Conservation (phyloP, 2,113 vertebrate species). For the Mungos mungo region DNA sequence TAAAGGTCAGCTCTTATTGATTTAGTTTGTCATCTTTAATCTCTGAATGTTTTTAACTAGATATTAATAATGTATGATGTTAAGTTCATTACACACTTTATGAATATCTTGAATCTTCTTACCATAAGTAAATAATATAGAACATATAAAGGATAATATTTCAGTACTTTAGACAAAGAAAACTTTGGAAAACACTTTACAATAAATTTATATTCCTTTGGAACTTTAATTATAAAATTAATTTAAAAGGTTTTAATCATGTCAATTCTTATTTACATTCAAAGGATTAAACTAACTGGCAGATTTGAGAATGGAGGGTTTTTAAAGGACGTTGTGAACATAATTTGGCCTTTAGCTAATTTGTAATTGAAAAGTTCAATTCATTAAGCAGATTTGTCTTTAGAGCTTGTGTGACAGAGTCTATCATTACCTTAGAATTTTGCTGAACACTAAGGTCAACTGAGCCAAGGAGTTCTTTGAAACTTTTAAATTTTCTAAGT, state of each 20-base stretch:
- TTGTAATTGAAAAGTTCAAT: conserved; percentile 40
- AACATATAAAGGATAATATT: not conserved
- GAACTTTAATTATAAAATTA: not conserved
- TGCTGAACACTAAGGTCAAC: conserved; percentile 33
- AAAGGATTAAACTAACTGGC: not conserved
- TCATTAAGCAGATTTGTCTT: conserved; percentile 55
- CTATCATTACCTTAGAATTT: not conserved
- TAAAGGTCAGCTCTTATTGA: not conserved
- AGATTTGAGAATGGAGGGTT: not conserved
- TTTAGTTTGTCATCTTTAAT: not conserved
- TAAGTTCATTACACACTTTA: not conserved
- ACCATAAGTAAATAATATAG: not conserved
- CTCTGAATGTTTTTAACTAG: not conserved
- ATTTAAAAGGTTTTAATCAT: conserved; percentile 2
- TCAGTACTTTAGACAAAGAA: not conserved
- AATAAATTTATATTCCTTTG: not conserved
- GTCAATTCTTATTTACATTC: conserved; percentile 9
- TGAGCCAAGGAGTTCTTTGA: not conserved
- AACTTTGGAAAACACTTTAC: conserved; percentile 12
- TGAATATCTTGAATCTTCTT: not conserved
- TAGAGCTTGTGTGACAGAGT: not conserved
- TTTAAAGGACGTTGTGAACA: not conserved
- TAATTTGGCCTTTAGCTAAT: conserved; percentile 16
- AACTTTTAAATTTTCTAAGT: not conserved
- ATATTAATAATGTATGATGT: not conserved